Evolutionary conservation across 1,140 invertebrate genomes (phyloP), one percentile per base, ranked within the genome.

Genomic region (Maniola jurtina): DNA sequence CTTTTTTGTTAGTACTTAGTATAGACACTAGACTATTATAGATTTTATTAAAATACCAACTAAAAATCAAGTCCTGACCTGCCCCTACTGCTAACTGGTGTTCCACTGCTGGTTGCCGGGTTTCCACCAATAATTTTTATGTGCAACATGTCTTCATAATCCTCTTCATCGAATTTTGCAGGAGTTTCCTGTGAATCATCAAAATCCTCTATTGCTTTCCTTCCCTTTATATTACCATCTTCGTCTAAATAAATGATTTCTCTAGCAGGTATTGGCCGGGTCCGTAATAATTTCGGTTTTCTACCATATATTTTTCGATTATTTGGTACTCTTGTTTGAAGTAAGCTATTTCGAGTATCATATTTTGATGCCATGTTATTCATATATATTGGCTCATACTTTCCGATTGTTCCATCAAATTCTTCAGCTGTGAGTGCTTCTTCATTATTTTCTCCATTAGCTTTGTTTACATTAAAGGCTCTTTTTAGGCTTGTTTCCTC

Each of bases 71-170:
- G 6, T 25, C 66, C 77, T 56, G 74, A 82, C 48, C 83, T 71
- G 5, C 82, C 84, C 68, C 73, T 83, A 52, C 36, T 76, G 36
- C 42, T 79, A 0, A 86, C 40, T 5, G 82, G 79, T 1, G 80
- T 75, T 0, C 84, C 84, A 65, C 81, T 86, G 59, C 77, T 74
- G 0, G 76, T 80, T 2, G 80, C 84, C 15, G 79, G 60, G 5
- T 61, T 72, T 6, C 84, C 84, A 7, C 84, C 84, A 9, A 86
- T 70, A 16, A 86, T 84, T 61, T 78, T 78, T 45, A 77, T 73
- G 11, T 65, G 68, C 34, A 75, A 70, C 7, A 42, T 55, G 4
- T 25, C 4, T 5, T 75, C 75, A 9, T 71, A 64, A 56, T 68
- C 70, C 10, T 35, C 71, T 55, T 54, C 35, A 11, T 58, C 63